Evolutionary conservation across 2,113 vertebrate genomes (phyloP).

Genomic region (Sterrhoptilus dennistouni): DNA sequence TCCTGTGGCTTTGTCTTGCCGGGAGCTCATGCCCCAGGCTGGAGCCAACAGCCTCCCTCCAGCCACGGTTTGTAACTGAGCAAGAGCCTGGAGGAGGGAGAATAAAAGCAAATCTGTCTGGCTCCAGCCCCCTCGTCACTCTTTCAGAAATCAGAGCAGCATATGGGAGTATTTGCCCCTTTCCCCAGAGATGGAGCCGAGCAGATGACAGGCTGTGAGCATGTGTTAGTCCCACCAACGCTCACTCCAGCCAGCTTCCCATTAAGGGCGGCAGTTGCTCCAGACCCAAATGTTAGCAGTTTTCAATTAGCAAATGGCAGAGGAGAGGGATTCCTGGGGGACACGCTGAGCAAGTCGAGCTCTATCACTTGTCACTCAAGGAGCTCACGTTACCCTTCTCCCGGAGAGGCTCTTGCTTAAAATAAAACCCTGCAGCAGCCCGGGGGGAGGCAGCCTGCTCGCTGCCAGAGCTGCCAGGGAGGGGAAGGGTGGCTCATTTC

Average conservation of each 20-base stretch:
- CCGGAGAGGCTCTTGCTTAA: neutral
- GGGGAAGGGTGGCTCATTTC: neutral
- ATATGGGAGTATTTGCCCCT: conserved; percentile 56
- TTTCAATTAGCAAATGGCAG: conserved; percentile 68
- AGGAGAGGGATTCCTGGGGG: conserved; percentile 54
- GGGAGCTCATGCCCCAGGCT: neutral
- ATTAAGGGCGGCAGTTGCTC: conserved; percentile 39
- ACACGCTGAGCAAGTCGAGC: conserved; percentile 27
- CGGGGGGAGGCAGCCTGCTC: neutral
- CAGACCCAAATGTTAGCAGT: conserved; percentile 54
- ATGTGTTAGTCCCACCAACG: conserved; percentile 43
- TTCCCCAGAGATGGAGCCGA: conserved; percentile 41
- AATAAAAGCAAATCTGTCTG: conserved; percentile 41
- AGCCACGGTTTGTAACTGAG: neutral
- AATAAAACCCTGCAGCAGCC: conserved; percentile 20
- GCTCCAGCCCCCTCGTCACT: conserved; percentile 25
- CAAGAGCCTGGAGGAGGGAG: neutral
- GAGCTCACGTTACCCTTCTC: conserved; percentile 44
- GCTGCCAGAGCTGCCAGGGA: neutral
- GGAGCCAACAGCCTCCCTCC: neutral
- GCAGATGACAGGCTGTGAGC: conserved; percentile 50
- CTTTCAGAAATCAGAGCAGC: conserved; percentile 35
- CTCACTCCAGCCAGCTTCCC: conserved; percentile 37
- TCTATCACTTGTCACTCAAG: conserved; percentile 48
- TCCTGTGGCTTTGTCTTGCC: neutral